phyloP scores from a whole-genome alignment of 2,113 vertebrate genomes.

The western clawed frog (Xenopus tropicalis) region UCB_Xtro_10.0 CM004446.2:152593501-152594000 shows the following conservation, averaged over 20 bases:
- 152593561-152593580: background rate
- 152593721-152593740: background rate
- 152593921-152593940: no score
- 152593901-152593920: no score
- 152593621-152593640: conserved; percentile 10
- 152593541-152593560: background rate
- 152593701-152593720: conserved; percentile 35
- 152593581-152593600: conserved; percentile 16
- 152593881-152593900: no score
- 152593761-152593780: no score
- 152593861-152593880: no score
- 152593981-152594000: no score
- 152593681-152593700: conserved; percentile 26
- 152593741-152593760: background rate
- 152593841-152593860: no score
- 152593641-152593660: background rate
- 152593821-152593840: background rate
- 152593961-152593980: no score
- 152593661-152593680: background rate
- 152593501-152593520: conserved; percentile 4
- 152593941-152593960: no score
- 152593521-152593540: conserved; percentile 16
- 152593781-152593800: no score
- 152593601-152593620: conserved; percentile 21
- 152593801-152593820: no score